A percentile compares a stretch with the other conserved stretches of the same genome.
Conservation (phyloP, 1,140 invertebrate species). For the Brachionus koreanus region DNA sequence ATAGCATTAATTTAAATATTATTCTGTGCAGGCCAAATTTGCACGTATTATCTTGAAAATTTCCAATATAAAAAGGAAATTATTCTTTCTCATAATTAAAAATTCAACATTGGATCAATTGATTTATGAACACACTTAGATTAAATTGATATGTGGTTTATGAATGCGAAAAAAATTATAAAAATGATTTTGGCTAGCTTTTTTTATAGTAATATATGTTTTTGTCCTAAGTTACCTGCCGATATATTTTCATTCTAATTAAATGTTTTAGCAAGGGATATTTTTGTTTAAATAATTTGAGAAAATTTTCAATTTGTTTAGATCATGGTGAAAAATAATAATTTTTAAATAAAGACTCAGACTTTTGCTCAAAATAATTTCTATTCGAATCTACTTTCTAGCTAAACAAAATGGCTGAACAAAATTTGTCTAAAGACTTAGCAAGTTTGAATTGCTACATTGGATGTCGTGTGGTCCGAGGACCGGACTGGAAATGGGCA, state of each 20-base stretch:
- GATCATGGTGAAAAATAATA: neutral
- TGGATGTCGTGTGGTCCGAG: conserved; percentile 84
- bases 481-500: conserved; percentile 97
- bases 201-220: neutral
- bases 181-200: neutral
- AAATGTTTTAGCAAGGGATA: neutral
- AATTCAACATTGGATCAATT: neutral
- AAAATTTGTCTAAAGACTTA: neutral
- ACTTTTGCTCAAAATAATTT: neutral
- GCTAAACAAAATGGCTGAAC: neutral
- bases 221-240: neutral
- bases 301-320: neutral
- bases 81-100: neutral
- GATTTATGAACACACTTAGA: neutral
- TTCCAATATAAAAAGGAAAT: neutral
- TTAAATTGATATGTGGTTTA: neutral
- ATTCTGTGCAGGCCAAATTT: neutral
- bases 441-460: neutral
- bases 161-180: neutral
- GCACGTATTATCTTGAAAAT: neutral
- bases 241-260: neutral
- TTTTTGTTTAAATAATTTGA: neutral
- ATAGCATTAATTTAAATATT: neutral
- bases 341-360: neutral
- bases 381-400: neutral